A percentile compares a stretch with the other conserved stretches of the same genome.
Conservation (phyloP, 30 jellyfish, hydroid and myxozoan species). For the Turritopsis rubra region DNA sequence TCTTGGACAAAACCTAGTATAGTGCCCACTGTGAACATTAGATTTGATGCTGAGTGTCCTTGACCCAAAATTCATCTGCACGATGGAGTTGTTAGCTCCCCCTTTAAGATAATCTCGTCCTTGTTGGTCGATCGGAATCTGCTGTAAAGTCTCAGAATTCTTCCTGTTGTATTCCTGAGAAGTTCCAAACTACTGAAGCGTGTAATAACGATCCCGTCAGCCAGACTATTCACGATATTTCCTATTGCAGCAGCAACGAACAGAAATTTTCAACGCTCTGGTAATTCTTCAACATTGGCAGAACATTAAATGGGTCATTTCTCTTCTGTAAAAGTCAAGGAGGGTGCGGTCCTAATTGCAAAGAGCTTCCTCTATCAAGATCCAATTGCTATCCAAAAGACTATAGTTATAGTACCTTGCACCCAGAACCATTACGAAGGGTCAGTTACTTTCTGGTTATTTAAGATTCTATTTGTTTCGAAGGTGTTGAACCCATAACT, state of each 20-base stretch:
- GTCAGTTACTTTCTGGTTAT: conserved; percentile 19
- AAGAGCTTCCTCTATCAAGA: not conserved
- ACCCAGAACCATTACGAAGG: conserved; percentile 29
- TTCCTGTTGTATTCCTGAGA: conserved; percentile 5
- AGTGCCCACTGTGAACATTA: not conserved
- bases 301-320: conserved; percentile 8
- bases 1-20: not conserved
- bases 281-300: not conserved
- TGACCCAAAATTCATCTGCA: too few species aligned
- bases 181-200: not conserved
- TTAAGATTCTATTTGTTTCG: conserved; percentile 32
- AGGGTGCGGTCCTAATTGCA: too few species aligned
- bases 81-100: not conserved
- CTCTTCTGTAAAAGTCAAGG: not conserved
- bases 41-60: not conserved
- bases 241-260: not conserved
- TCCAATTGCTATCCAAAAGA: conserved; percentile 26
- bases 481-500: conserved; percentile 23
- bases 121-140: not conserved
- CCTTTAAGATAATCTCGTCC: not conserved
- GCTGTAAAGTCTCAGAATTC: not conserved
- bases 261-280: not conserved
- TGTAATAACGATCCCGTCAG: not conserved
- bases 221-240: not conserved
- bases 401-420: not conserved